phyloP scores from a whole-genome alignment of 2,888 invertebrate species.

The Litoditis marina region DNA sequence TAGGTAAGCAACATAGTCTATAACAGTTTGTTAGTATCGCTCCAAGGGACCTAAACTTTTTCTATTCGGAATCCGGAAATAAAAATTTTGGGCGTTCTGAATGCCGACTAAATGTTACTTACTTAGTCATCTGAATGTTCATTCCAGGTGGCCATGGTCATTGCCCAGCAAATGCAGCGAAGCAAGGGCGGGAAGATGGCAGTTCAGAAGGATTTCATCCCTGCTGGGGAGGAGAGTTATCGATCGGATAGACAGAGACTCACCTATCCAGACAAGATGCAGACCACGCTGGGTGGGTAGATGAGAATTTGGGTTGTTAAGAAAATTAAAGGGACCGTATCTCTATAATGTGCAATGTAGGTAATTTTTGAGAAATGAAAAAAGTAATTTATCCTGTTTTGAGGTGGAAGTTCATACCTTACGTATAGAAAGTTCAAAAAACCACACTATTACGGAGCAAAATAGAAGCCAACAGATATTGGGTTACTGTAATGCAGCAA shows the following conservation, averaged over 20 bases:
- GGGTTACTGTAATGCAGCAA: too few relatives aligned
- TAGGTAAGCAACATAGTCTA: too few relatives aligned
- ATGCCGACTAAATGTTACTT: neutral
- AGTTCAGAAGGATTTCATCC: conserved; percentile 59
- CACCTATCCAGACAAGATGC: conserved; percentile 71
- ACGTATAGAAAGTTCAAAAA: too few relatives aligned
- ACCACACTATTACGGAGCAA: too few relatives aligned
- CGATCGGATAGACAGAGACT: conserved; percentile 91
- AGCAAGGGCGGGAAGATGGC: conserved; percentile 24
- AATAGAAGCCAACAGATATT: too few relatives aligned
- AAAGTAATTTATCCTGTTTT: too few relatives aligned
- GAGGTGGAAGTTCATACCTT: too few relatives aligned
- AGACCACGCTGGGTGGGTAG: conserved; percentile 35
- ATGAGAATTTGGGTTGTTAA: neutral
- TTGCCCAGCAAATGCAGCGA: conserved; percentile 28
- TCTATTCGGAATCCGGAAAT: too few relatives aligned
- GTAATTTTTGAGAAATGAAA: too few relatives aligned
- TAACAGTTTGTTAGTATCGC: neutral
- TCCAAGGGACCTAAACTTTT: too few relatives aligned
- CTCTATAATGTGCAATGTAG: too few relatives aligned
- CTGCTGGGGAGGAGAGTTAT: conserved; percentile 92
- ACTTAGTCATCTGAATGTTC: neutral
- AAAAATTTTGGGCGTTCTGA: neutral
- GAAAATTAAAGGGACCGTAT: too few relatives aligned
- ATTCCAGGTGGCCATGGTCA: conserved; percentile 23